These are phyloP conservation scores for Crematogaster levior DNA, from an alignment of 2,888 invertebrate genomes.

Conservation along the genomic window DNA sequence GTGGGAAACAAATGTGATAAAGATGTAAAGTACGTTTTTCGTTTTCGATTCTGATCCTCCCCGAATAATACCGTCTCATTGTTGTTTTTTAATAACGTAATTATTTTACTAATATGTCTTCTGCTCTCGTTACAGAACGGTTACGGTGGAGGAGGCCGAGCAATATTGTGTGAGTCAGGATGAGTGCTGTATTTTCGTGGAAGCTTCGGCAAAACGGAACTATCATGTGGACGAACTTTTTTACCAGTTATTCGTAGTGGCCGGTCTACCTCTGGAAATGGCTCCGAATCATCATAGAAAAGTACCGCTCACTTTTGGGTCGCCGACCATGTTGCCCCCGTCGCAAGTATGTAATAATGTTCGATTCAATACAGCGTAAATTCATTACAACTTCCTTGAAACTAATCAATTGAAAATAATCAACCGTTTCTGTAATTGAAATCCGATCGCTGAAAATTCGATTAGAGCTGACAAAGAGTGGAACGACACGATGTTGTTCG, in stretches of 20 bases:
- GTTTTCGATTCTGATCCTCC: not conserved
- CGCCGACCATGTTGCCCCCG: constrained; percentile 91
- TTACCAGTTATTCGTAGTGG: constrained; percentile 93
- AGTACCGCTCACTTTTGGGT: constrained; percentile 90
- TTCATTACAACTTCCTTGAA: not conserved
- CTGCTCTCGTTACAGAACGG: constrained; percentile 87
- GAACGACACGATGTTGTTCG: not conserved
- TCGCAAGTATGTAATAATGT: constrained; percentile 80
- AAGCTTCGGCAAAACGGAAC: constrained; percentile 94
- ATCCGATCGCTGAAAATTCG: constrained; percentile 12
- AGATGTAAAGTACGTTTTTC: constrained; percentile 89
- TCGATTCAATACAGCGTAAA: not conserved
- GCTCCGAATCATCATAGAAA: constrained; percentile 94
- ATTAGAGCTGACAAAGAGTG: constrained; percentile 31
- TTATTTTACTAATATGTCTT: not conserved
- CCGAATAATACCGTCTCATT: not conserved
- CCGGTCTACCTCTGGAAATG: constrained; percentile 95
- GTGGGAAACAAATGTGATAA: constrained; percentile 95
- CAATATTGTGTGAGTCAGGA: constrained; percentile 93
- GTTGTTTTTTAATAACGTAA: not conserved
- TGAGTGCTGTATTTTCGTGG: constrained; percentile 92
- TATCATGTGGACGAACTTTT: constrained; percentile 94
- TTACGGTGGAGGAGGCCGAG: constrained; percentile 91
- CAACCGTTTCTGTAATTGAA: not conserved
- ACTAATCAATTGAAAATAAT: constrained; percentile 16